Percentiles rank a stretch among this genome's conserved stretches.
These are phyloP conservation scores for Tenualosa ilisha DNA, from an alignment of 2,797 vertebrate genomes.

Conservation along the genomic window DNA sequence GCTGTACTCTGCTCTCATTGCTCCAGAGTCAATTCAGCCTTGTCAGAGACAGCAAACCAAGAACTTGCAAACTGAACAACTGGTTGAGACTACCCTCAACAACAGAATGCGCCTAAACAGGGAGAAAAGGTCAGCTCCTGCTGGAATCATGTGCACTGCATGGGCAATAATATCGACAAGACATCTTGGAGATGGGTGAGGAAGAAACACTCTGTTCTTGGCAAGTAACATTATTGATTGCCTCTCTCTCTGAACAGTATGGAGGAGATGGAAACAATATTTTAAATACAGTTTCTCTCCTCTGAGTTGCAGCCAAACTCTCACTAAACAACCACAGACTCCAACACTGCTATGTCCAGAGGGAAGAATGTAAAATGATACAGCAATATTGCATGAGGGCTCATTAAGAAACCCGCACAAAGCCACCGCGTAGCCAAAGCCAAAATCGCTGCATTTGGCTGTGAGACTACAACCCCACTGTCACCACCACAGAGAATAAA, in stretches of 20 bases:
- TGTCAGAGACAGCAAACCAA: conserved; percentile 36
- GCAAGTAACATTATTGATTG: neutral
- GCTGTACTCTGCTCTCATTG: conserved; percentile 42
- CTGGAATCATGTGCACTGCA: neutral
- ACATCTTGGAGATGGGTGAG: neutral
- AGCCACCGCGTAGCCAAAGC: neutral
- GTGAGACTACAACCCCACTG: neutral
- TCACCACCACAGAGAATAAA: neutral
- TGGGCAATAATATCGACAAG: conserved; percentile 9
- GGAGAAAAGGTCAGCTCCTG: neutral
- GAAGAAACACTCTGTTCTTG: neutral
- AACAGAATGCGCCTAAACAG: neutral
- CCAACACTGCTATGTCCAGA: neutral
- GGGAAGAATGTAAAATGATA: neutral
- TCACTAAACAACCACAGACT: neutral
- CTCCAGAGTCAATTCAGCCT: conserved; percentile 48
- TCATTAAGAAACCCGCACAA: neutral
- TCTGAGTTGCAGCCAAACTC: neutral
- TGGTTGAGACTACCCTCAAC: neutral
- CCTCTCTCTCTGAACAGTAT: neutral
- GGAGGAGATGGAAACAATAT: neutral
- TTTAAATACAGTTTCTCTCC: neutral
- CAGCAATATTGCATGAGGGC: neutral
- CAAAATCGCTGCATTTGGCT: neutral
- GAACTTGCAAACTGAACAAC: conserved; percentile 37